A percentile compares a stretch with the other conserved stretches of the same genome.
These are phyloP conservation scores for Psilopogon haemacephalus DNA, from an alignment of 2,113 vertebrate species.

Conservation along the genomic window DNA sequence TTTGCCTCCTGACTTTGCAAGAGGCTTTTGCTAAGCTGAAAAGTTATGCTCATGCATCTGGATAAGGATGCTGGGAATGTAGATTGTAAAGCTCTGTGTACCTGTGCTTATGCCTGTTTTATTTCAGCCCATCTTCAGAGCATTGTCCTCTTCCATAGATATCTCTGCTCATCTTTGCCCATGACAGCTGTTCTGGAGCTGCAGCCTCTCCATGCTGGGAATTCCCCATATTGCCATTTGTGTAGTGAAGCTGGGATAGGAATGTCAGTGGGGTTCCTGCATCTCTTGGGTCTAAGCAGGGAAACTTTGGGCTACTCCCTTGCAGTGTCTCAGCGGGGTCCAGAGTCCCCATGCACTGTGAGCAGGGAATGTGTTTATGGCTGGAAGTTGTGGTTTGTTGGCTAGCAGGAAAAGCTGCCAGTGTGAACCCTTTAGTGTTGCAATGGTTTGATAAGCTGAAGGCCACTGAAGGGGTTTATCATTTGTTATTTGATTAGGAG, in stretches of 20 bases:
- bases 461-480: neutral
- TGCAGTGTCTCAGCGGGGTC: neutral
- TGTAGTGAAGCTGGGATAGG: neutral
- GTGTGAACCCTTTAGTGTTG: neutral
- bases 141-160: neutral
- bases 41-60: neutral
- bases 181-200: neutral
- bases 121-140: neutral
- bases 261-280: neutral
- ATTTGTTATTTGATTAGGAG: neutral
- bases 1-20: neutral
- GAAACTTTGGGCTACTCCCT: neutral
- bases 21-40: neutral
- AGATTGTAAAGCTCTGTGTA: neutral
- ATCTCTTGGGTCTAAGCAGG: neutral
- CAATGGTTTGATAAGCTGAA: constrained; percentile 23
- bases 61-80: neutral
- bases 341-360: accelerated
- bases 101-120: neutral
- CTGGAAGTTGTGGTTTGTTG: neutral
- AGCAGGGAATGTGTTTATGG: neutral
- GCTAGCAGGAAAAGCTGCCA: neutral
- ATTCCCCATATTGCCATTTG: neutral
- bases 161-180: neutral
- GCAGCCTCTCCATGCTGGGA: neutral